Conservation (phyloP, 2,888 invertebrate species). For the Drosophila glabriapex region DNA sequence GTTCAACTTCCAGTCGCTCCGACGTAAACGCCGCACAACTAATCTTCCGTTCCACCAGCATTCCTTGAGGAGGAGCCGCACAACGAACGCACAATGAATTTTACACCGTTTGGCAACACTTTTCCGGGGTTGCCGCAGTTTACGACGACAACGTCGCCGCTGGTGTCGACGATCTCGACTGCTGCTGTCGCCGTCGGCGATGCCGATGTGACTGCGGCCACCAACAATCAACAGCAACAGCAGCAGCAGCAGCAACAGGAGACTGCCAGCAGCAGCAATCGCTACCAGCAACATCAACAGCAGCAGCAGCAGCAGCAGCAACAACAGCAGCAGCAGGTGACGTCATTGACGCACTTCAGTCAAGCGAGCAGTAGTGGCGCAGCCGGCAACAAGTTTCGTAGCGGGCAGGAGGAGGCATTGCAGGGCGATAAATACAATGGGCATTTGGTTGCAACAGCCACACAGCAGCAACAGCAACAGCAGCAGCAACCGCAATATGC, state of each 20-base stretch:
- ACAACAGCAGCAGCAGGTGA: slow-evolving; percentile 70
- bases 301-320: slow-evolving; percentile 72
- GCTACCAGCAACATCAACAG: slow-evolving; percentile 81
- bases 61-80: slow-evolving; percentile 12
- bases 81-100: slow-evolving; percentile 89
- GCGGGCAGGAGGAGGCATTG: slow-evolving; percentile 74
- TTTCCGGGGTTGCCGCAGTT: slow-evolving; percentile 93
- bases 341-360: slow-evolving; percentile 86
- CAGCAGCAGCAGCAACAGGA: slow-evolving; percentile 78
- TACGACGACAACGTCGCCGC: slow-evolving; percentile 86
- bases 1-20: slow-evolving; percentile 22
- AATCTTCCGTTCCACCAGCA: slow-evolving; percentile 14
- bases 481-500: slow-evolving; percentile 78
- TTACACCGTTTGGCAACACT: slow-evolving; percentile 93
- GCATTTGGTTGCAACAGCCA: slow-evolving; percentile 77
- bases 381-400: slow-evolving; percentile 87
- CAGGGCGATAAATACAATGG: slow-evolving; percentile 87
- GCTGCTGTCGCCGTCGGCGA: slow-evolving; percentile 88
- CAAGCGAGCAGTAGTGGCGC: slow-evolving; percentile 85
- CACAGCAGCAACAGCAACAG: slow-evolving; percentile 67
- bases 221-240: slow-evolving; percentile 74
- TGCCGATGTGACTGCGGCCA: slow-evolving; percentile 85
- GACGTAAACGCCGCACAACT: slow-evolving; percentile 17
- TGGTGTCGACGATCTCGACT: slow-evolving; percentile 87
- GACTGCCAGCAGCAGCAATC: slow-evolving; percentile 68